Percentiles rank a stretch among this genome's conserved stretches.
Conservation (phyloP, 1,140 invertebrate genomes). For the Calliopsis andreniformis region DNA sequence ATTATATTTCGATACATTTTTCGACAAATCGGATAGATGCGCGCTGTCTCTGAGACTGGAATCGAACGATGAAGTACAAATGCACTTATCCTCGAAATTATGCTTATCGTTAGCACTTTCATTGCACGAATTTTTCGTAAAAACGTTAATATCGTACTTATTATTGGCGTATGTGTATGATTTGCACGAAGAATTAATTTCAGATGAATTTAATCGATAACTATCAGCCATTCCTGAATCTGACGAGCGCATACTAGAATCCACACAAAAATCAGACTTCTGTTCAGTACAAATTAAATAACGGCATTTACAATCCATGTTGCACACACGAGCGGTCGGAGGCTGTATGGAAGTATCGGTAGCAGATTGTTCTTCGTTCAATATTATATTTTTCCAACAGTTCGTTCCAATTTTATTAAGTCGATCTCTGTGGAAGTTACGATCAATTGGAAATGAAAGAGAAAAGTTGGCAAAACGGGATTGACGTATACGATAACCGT, state of each 20-base stretch:
- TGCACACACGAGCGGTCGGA: neutral
- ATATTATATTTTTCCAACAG: conserved; percentile 51
- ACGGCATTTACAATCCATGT: neutral
- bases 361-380: neutral
- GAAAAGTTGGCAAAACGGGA: neutral
- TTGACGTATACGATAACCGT: too few species aligned
- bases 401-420: conserved; percentile 9
- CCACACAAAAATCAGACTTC: conserved; percentile 9
- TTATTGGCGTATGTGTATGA: conserved; percentile 55
- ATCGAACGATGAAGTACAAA: conserved; percentile 87
- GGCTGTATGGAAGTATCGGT: neutral
- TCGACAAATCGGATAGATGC: conserved; percentile 47
- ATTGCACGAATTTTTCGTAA: conserved; percentile 62
- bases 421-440: neutral
- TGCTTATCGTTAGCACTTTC: conserved; percentile 85
- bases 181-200: conserved; percentile 72
- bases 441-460: neutral
- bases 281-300: neutral
- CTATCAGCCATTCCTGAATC: conserved; percentile 93
- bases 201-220: conserved; percentile 80
- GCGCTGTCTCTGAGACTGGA: conserved; percentile 83
- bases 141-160: conserved; percentile 38
- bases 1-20: conserved; percentile 40
- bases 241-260: conserved; percentile 83
- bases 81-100: conserved; percentile 86